Conservation (phyloP, 2,888 invertebrate species). For the Troilus luridus region DNA sequence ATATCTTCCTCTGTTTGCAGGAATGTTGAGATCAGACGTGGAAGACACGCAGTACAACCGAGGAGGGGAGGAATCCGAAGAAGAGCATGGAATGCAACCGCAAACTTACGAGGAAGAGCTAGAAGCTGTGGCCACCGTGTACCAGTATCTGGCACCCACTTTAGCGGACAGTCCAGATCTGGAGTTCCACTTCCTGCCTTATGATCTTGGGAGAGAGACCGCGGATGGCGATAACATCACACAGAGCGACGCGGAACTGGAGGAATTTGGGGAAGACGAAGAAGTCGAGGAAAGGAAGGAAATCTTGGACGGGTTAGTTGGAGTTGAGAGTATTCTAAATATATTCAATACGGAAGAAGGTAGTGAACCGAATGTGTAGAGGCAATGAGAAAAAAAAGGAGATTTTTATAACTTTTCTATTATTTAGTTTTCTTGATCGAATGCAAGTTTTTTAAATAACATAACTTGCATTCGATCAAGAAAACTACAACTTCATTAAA, state of each 20-base stretch:
- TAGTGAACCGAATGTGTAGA: not conserved
- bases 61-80: not conserved
- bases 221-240: not conserved
- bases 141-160: conserved; percentile 7
- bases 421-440: too few relatives aligned
- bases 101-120: conserved; percentile 11
- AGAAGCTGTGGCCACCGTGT: not conserved
- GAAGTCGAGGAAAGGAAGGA: not conserved
- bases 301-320: not conserved
- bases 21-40: not conserved
- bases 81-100: not conserved
- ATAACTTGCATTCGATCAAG: too few relatives aligned
- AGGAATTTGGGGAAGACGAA: not conserved
- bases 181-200: conserved; percentile 10
- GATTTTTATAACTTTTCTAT: too few relatives aligned
- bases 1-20: not conserved
- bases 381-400: not conserved
- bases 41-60: not conserved
- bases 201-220: not conserved
- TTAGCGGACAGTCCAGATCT: conserved; percentile 17
- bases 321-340: not conserved
- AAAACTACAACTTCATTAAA: not conserved
- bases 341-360: not conserved
- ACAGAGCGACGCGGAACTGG: not conserved
- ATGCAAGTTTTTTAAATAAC: too few relatives aligned